Base-by-base conservation (phyloP, 2,888 invertebrate species). In the Bedellia somnulentella region DNA sequence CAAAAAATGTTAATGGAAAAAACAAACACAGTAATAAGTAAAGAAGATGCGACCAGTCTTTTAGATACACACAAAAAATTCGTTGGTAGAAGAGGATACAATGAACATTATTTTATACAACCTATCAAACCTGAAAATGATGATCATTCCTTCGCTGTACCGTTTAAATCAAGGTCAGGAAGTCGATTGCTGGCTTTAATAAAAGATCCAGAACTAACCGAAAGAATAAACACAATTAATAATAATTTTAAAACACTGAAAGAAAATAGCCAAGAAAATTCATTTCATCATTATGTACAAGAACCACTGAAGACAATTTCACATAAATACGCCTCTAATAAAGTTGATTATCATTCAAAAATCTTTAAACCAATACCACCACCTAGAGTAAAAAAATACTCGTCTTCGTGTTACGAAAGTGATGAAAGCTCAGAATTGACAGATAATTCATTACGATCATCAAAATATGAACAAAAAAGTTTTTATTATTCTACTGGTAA, bases 51-150 rank as follows among this genome's bases (percentile, higher is more conserved):
- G 2, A 83, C 81, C 44, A 79, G 80, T 40, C 66, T 87, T 26
- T 60, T 85, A 3, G 85, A 88, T 44, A 79, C 85, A 41, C 87
- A 88, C 44, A 78, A 75, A 39, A 87, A 86, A 48, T 85, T 81
- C 52, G 52, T 83, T n/a, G 82, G 85, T 42, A 73, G 85, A 24
- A 77, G 80, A 37, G 80, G 80, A 12, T 80, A 80, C 44, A 78
- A 78, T 41, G 80, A 81, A 41, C 44, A 45, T 16, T 44, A 40
- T 11, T n/a, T n/a, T n/a, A n/a, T n/a, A n/a, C n/a, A n/a, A n/a
- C n/a, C n/a, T n/a, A n/a, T n/a, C n/a, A n/a, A n/a, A n/a, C n/a
- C n/a, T n/a, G n/a, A n/a, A n/a, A n/a, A n/a, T n/a, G 25, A 30
- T 29, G 43, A 39, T 29, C 48, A 47, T 29, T 39, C 46, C 40